Evolutionary conservation across 2,113 vertebrate species (phyloP).

Genomic region (Ictalurus punctatus): DNA sequence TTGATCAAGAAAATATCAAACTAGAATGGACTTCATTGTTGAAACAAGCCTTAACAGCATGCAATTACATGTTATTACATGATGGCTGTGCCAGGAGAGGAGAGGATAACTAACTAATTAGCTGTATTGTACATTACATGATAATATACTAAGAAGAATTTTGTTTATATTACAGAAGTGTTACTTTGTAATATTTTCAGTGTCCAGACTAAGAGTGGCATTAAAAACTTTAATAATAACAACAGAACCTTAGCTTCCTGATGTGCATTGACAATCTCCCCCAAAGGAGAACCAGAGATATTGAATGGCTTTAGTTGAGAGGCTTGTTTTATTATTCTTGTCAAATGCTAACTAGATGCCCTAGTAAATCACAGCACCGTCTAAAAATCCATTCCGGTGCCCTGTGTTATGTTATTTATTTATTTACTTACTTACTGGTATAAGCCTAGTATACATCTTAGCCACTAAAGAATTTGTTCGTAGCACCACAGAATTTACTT

Average conservation of each 20-base stretch:
- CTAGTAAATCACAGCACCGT: neutral
- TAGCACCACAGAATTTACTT: neutral
- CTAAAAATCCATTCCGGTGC: neutral
- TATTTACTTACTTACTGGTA: neutral
- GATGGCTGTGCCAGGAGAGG: neutral
- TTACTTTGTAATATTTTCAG: neutral
- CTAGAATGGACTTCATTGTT: neutral
- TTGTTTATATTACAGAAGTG: neutral
- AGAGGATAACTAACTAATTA: neutral
- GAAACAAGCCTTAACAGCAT: neutral
- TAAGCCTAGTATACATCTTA: neutral
- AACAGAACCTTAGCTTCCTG: neutral
- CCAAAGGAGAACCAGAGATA: constrained; percentile 7
- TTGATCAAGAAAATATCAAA: neutral
- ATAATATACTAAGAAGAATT: neutral
- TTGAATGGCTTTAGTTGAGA: neutral
- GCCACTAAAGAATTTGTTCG: neutral
- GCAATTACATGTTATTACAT: neutral
- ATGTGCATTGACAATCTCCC: constrained; percentile 12
- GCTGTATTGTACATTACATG: neutral
- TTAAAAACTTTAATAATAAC: constrained; percentile 12
- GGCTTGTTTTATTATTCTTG: constrained; percentile 18
- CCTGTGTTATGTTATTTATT: neutral
- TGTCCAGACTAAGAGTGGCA: neutral
- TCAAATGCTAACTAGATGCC: constrained; percentile 28